Evolutionary conservation across 2,888 invertebrate species (phyloP), one percentile per base, ranked within the genome.

Genomic region (Drosophila aldrichi): DNA sequence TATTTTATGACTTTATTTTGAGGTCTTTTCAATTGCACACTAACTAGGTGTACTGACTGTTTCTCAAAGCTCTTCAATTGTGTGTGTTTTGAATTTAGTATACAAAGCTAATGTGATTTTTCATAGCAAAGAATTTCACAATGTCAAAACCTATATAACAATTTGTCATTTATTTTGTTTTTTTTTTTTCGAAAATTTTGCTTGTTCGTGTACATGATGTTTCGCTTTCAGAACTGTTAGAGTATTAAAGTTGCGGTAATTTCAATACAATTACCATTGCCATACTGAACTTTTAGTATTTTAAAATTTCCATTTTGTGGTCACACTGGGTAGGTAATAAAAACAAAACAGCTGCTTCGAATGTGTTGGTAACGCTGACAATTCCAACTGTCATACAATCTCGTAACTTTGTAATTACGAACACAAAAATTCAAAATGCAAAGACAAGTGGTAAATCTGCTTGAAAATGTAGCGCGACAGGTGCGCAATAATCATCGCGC

Each of bases 401-500:
- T 55, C 68, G 64, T 80, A 65, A 74, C 57, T 55, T 29, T 38
- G 51, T 43, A 43, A 41, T 46, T 48, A 29, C 40, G n/a, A 54
- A 40, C 25, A 12, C 8, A 34, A 20, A 34, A 43, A 20, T 8
- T 29, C 32, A 74, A 63, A 51, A 84, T 84, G 84, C 84, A 84
- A 52, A 75, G 87, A 44, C 79, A 87, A 63, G 22, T 87, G 3
- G 16, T 71, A 6, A 84, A 77, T 55, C 16, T 70, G 16, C 8
- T 85, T n/a, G 64, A 69, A 20, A 66, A 61, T 54, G 55, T 74
- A 22, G 48, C 75, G 36, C 88, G 86, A 32, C 81, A 81, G 38
- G 43, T 73, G 54, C 69, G 69, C 8, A 36, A 10, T 25, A 60
- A n/a, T 9, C 69, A 58, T 6, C 88, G 91, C 9, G 22, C 61